A percentile compares a stretch with the other conserved stretches of the same genome.
Evolutionary conservation across 2,888 invertebrate genomes (phyloP).

Genomic region (Timema podura): DNA sequence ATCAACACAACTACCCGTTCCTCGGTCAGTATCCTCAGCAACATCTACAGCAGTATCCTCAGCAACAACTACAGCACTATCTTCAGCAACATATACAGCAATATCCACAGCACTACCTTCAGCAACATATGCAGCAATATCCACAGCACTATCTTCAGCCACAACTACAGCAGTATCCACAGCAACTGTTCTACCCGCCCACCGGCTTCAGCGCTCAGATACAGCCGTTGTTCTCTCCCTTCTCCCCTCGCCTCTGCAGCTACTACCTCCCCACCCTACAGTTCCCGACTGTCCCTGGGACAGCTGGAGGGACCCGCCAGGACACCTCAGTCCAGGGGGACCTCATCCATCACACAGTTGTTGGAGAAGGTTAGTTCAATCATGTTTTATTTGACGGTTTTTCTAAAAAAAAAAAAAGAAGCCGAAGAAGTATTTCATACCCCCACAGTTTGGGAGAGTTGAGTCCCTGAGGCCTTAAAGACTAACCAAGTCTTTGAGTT

Average conservation of each 20-base stretch:
- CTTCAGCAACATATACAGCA: no score
- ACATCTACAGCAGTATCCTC: background rate
- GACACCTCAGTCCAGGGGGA: background rate
- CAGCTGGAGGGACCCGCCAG: background rate
- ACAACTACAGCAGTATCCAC: background rate
- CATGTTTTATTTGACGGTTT: no score
- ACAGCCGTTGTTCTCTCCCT: background rate
- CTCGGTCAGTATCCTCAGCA: no score
- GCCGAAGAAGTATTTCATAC: background rate
- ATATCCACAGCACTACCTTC: background rate
- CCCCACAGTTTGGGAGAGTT: no score
- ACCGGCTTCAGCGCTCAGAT: background rate
- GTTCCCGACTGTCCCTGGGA: conserved; percentile 2
- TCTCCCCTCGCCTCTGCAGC: background rate
- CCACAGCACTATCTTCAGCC: background rate
- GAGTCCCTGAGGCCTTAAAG: no score
- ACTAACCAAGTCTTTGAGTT: no score
- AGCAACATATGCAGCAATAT: background rate
- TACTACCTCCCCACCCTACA: conserved; percentile 3
- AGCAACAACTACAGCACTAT: background rate
- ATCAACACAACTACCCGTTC: no score
- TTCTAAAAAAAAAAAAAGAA: background rate
- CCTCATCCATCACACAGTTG: no score
- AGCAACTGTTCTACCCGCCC: background rate
- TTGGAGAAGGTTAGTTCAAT: no score